Percentiles rank a stretch among this genome's conserved stretches.
These are phyloP conservation scores for Capitella teleta DNA, from an alignment of 1,140 invertebrate species.

Conservation along the genomic window DNA sequence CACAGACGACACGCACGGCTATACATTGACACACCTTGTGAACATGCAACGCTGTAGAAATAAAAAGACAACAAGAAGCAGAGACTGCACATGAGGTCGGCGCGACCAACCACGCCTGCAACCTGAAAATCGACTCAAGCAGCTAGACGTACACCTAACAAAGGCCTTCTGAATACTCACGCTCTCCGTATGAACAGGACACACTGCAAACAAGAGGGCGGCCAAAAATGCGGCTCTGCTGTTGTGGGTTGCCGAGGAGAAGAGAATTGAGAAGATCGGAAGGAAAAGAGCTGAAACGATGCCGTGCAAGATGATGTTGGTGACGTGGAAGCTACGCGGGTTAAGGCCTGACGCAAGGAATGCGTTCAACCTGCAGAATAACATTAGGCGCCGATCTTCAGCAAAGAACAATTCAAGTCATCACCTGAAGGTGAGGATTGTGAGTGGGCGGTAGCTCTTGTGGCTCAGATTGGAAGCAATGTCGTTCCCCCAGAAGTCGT, in stretches of 20 bases:
- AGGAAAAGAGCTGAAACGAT: slow-evolving; percentile 39
- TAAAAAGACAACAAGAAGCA: slow-evolving; percentile 67
- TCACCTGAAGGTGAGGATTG: slow-evolving; percentile 74
- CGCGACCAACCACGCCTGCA: slow-evolving; percentile 86
- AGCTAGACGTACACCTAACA: not conserved
- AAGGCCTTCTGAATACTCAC: slow-evolving; percentile 53
- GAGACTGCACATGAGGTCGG: slow-evolving; percentile 72
- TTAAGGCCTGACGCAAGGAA: slow-evolving; percentile 46
- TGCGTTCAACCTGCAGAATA: slow-evolving; percentile 59
- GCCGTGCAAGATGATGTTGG: slow-evolving; percentile 45
- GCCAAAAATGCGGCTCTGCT: slow-evolving; percentile 49
- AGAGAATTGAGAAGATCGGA: slow-evolving; percentile 45
- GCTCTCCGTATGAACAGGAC: slow-evolving; percentile 91
- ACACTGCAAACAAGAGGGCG: slow-evolving; percentile 71
- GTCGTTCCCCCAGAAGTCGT: slow-evolving; percentile 93
- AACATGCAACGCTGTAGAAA: slow-evolving; percentile 57
- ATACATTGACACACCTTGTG: not conserved
- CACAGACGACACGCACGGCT: too few species aligned
- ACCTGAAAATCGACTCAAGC: slow-evolving; percentile 48
- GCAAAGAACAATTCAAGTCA: not conserved
- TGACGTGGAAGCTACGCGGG: slow-evolving; percentile 43
- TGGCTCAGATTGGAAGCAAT: slow-evolving; percentile 78
- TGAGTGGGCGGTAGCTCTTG: slow-evolving; percentile 86
- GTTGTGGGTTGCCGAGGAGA: slow-evolving; percentile 17
- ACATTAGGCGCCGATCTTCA: not conserved